Percentiles rank a stretch among this genome's conserved stretches.
Evolutionary conservation across 1,140 invertebrate genomes (phyloP).

Genomic region (Leguminivora glycinivorella): DNA sequence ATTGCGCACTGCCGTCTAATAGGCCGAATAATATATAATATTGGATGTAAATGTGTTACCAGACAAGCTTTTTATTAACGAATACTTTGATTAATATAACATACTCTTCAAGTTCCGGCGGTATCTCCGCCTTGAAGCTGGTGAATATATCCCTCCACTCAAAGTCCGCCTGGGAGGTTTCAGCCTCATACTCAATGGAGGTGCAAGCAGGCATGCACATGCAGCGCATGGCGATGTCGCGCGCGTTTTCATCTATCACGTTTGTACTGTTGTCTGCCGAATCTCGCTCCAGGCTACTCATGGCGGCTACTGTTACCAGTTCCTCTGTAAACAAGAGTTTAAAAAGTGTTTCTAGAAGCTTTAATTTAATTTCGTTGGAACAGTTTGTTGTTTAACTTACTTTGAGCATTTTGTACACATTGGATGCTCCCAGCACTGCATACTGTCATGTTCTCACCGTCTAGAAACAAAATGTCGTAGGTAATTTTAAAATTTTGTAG

Average conservation of each 20-base stretch:
- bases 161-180: slow-evolving; percentile 84
- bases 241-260: slow-evolving; percentile 46
- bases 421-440: slow-evolving; percentile 59
- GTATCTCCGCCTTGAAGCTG: slow-evolving; percentile 58
- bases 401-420: slow-evolving; percentile 63
- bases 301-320: slow-evolving; percentile 79
- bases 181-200: slow-evolving; percentile 83
- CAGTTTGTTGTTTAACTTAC: slow-evolving; percentile 43
- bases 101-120: slow-evolving; percentile 50
- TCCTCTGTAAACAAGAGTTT: slow-evolving; percentile 66
- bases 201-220: slow-evolving; percentile 85
- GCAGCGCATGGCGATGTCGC: slow-evolving; percentile 73
- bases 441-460: slow-evolving; percentile 56
- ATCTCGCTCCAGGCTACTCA: slow-evolving; percentile 50
- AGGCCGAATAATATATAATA: too few species aligned
- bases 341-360: neutral
- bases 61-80: too few species aligned
- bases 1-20: too few species aligned
- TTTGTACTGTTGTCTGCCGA: neutral
- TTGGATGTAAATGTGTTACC: too few species aligned
- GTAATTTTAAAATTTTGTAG: neutral
- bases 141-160: slow-evolving; percentile 78
- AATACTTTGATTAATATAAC: too few species aligned
- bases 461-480: slow-evolving; percentile 52
- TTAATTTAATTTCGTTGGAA: neutral